Evolutionary conservation across 37 sponge, comb jelly and placozoan genomes (phyloP).

Genomic region (Diacarnus erythraeanus): DNA sequence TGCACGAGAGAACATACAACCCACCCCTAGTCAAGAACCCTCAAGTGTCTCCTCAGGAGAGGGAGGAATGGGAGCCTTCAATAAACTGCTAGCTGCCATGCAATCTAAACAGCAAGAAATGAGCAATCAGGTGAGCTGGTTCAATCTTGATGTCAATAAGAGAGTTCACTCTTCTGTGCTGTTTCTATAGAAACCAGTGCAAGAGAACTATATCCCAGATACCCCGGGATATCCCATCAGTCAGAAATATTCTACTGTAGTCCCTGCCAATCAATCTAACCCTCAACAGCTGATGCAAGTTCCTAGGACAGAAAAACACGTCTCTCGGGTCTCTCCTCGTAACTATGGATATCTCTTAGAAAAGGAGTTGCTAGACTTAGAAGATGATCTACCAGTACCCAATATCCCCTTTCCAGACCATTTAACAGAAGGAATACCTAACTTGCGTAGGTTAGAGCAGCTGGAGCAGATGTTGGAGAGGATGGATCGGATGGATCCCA

Average conservation of each 20-base stretch:
- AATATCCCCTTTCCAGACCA: not conserved
- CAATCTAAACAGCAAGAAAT: conserved; percentile 35
- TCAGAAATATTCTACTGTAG: not conserved
- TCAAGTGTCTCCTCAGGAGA: not conserved
- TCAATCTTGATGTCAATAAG: not conserved
- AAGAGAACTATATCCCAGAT: not conserved
- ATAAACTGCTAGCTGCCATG: conserved; percentile 57
- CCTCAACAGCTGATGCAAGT: too few species aligned
- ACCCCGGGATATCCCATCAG: not conserved
- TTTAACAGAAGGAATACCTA: not conserved
- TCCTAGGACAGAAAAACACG: too few species aligned
- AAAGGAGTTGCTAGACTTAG: conserved; percentile 27
- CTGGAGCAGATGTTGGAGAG: conserved; percentile 18
- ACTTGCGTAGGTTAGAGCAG: not conserved
- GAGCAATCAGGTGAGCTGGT: conserved; percentile 9
- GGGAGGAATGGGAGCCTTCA: conserved; percentile 48
- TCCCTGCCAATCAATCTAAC: not conserved
- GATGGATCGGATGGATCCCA: not conserved
- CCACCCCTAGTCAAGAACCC: not conserved
- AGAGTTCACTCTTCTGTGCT: not conserved
- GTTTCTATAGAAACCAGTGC: not conserved
- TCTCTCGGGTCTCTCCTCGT: not conserved
- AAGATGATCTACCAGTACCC: not conserved
- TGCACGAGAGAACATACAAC: conserved; percentile 53
- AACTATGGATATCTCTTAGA: conserved; percentile 24